Percentiles rank a stretch among this genome's conserved stretches.
Conservation (phyloP, 2,113 vertebrate genomes). For the Cyprinodon brontotheroides region DNA sequence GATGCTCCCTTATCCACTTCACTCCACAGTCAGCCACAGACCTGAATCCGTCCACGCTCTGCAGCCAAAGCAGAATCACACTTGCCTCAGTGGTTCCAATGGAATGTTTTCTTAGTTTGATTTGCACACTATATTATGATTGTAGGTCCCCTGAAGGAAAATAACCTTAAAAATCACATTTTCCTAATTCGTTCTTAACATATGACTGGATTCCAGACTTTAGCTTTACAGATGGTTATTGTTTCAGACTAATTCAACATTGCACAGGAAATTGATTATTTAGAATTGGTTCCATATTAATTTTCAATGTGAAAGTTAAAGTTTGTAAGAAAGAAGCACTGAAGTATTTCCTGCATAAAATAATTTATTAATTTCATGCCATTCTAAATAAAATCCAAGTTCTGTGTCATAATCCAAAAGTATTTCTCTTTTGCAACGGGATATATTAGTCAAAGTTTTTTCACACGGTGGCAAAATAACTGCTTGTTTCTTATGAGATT, state of each 20-base stretch:
- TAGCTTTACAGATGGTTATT: not conserved
- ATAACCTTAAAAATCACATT: not conserved
- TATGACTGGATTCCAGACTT: not conserved
- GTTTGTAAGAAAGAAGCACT: conserved; percentile 14
- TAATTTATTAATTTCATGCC: conserved; percentile 7
- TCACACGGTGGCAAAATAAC: conserved; percentile 40
- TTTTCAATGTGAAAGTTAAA: conserved; percentile 20
- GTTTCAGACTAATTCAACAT: too few species aligned
- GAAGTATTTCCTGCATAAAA: conserved; percentile 5
- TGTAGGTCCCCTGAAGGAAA: not conserved
- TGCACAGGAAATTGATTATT: not conserved
- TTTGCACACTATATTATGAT: not conserved
- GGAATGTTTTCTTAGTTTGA: not conserved
- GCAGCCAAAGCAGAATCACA: conserved; percentile 22
- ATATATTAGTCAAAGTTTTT: conserved; percentile 33
- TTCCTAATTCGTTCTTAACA: not conserved
- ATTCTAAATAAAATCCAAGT: conserved; percentile 8
- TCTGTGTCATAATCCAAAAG: conserved; percentile 10
- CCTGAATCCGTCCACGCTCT: conserved; percentile 26
- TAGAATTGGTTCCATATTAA: conserved; percentile 7
- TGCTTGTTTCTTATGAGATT: conserved; percentile 33
- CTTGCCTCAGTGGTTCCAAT: conserved; percentile 15
- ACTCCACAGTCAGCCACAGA: conserved; percentile 58
- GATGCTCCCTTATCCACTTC: conserved; percentile 61
- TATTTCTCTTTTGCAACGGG: conserved; percentile 20